Base-by-base conservation (phyloP, 2,888 invertebrate species). In the Ichneumoninae sp. region DNA sequence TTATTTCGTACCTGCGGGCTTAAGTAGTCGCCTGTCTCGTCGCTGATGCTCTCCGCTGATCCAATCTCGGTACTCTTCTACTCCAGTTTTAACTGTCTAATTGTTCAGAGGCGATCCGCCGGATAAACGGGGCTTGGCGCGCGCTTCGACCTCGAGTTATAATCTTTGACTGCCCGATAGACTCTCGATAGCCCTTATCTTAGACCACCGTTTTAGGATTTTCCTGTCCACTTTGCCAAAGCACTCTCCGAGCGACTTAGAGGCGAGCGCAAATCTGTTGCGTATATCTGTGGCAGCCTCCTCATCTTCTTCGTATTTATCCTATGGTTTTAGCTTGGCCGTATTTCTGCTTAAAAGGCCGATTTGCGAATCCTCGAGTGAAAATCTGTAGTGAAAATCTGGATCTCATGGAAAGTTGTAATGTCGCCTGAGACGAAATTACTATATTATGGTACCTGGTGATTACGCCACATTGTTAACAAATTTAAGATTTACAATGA, bases 71-170 rank as follows among this genome's bases (percentile, higher is more conserved):
- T 26, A 44, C 73, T 40, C 68, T 7, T 44, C 57, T 66, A 47
- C 74, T 85, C 66, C 57, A 57, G 54, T 82, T 76, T 80, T 68
- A 85, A 85, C 85, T 77, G 84, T 83, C 82, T 84, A 86, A 84
- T 88, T 88, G 69, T 81, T 30, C 40, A 63, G 71, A 65, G 63
- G 60, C 85, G 85, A 88, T 86, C 57, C 26, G 19, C 10, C 81
- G 68, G 83, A 78, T 76, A 83, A 83, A 76, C 36, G 52, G 26
- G 36, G 47, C 47, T 33, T 6, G 47, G 26, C 47, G 47, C 47
- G 63, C 44, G 44, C 19, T 74, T 30, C 30, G 36, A 44, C 47
- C 30, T 73, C 71, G 73, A 60, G 60, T 63, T 54, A n/a, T 66
- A 75, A 75, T 75, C 74, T 75, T n/a, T 47, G 22, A 10, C 16